These are phyloP conservation scores for Aspidapion aeneum DNA, from an alignment of 2,888 invertebrate species.

Conservation along the genomic window DNA sequence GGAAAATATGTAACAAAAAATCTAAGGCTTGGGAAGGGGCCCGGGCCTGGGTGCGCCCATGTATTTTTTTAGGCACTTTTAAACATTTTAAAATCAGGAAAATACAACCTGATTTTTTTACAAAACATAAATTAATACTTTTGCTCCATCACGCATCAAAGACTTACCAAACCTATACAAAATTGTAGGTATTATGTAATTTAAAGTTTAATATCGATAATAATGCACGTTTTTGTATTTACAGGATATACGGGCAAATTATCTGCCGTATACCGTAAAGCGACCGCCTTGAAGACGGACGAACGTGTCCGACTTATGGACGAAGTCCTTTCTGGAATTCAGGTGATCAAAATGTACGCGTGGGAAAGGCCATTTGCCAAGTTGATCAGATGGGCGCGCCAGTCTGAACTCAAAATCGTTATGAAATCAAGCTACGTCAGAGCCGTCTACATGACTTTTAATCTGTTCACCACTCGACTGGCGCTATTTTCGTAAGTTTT, in stretches of 20 bases:
- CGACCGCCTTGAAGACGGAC: slow-evolving; percentile 84
- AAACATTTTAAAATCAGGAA: too few species aligned
- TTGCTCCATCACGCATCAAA: too few species aligned
- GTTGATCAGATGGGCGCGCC: slow-evolving; percentile 56
- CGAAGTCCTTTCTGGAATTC: slow-evolving; percentile 90
- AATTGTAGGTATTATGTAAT: too few species aligned
- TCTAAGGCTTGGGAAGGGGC: too few species aligned
- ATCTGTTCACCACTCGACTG: slow-evolving; percentile 76
- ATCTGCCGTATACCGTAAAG: slow-evolving; percentile 63
- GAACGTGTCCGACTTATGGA: slow-evolving; percentile 90
- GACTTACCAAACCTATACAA: too few species aligned
- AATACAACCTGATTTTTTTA: too few species aligned
- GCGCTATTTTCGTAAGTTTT: slow-evolving; percentile 57
- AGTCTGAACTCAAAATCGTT: slow-evolving; percentile 55
- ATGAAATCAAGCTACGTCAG: slow-evolving; percentile 61
- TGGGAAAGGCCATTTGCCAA: slow-evolving; percentile 71
- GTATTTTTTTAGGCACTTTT: too few species aligned
- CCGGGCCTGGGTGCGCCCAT: too few species aligned
- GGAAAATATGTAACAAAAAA: too few species aligned
- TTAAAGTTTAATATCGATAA: too few species aligned
- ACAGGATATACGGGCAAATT: slow-evolving; percentile 63
- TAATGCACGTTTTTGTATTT: too few species aligned
- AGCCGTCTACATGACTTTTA: slow-evolving; percentile 68
- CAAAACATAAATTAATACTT: too few species aligned
- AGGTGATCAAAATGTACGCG: slow-evolving; percentile 76